phyloP scores from a whole-genome alignment of 2,113 vertebrate species.

The Lycaon pictus region DNA sequence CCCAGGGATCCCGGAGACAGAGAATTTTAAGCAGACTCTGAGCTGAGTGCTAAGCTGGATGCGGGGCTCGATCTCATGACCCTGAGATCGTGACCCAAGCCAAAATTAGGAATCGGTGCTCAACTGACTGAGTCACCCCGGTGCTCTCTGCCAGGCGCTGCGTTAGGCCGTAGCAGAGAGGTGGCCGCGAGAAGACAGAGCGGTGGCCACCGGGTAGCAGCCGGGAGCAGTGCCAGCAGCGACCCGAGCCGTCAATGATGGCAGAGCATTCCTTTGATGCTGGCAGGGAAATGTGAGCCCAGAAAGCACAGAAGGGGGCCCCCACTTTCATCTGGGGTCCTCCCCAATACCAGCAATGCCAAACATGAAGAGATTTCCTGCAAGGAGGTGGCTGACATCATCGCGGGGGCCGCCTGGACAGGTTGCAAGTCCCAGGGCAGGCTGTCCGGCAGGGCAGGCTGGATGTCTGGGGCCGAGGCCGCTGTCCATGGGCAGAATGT shows the following conservation, averaged over 20 bases:
- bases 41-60: too few species aligned
- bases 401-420: neutral
- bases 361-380: neutral
- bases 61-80: too few species aligned
- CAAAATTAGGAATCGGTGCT: too few species aligned
- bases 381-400: neutral
- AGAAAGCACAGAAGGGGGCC: neutral
- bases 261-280: neutral
- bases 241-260: too few species aligned
- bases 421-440: neutral
- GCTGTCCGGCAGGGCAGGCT: neutral
- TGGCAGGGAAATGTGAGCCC: too few species aligned
- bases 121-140: too few species aligned
- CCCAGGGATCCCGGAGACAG: too few species aligned
- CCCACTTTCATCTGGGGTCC: neutral
- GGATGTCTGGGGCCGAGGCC: rapidly evolving
- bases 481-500: rapidly evolving
- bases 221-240: neutral
- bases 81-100: too few species aligned
- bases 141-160: too few species aligned
- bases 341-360: neutral
- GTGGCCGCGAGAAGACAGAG: rapidly evolving
- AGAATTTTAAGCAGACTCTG: too few species aligned
- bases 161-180: neutral
- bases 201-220: neutral